A percentile compares a stretch with the other conserved stretches of the same genome.
These are phyloP conservation scores for Parnassius orleans DNA, from an alignment of 2,888 invertebrate species.

Conservation along the genomic window DNA sequence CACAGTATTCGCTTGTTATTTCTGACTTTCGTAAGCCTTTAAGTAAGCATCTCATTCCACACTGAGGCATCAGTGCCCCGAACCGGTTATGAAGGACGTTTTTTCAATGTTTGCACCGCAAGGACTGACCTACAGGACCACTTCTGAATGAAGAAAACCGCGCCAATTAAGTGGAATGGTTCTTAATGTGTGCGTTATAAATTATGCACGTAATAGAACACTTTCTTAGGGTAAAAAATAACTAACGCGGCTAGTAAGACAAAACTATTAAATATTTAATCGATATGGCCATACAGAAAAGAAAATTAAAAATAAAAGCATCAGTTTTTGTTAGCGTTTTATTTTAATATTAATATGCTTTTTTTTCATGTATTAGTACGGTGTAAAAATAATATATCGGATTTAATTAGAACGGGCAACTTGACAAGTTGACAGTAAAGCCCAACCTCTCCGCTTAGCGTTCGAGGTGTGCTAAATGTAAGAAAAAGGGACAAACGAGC, in stretches of 20 bases:
- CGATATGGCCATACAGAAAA: too few species aligned
- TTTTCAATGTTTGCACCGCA: constrained; percentile 16
- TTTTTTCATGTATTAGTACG: too few species aligned
- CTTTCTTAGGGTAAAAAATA: neutral
- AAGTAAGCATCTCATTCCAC: constrained; percentile 8
- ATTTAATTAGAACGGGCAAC: too few species aligned
- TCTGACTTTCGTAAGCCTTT: constrained; percentile 4
- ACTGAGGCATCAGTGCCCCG: neutral
- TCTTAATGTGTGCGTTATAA: neutral
- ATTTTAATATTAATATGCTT: too few species aligned
- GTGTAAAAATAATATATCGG: too few species aligned
- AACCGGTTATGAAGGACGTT: constrained; percentile 21
- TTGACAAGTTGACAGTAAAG: too few species aligned
- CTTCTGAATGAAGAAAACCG: constrained; percentile 6
- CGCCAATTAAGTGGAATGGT: neutral
- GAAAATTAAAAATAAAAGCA: too few species aligned
- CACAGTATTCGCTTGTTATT: neutral
- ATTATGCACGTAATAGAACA: neutral
- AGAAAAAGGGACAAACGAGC: too few species aligned
- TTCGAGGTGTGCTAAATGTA: too few species aligned
- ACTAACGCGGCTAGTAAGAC: neutral
- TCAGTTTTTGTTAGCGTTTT: too few species aligned
- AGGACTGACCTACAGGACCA: constrained; percentile 17
- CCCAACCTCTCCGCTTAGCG: too few species aligned
- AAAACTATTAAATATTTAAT: too few species aligned